A percentile compares a stretch with the other conserved stretches of the same genome.
Conservation (phyloP, 2,888 invertebrate species). For the Seira musarum region DNA sequence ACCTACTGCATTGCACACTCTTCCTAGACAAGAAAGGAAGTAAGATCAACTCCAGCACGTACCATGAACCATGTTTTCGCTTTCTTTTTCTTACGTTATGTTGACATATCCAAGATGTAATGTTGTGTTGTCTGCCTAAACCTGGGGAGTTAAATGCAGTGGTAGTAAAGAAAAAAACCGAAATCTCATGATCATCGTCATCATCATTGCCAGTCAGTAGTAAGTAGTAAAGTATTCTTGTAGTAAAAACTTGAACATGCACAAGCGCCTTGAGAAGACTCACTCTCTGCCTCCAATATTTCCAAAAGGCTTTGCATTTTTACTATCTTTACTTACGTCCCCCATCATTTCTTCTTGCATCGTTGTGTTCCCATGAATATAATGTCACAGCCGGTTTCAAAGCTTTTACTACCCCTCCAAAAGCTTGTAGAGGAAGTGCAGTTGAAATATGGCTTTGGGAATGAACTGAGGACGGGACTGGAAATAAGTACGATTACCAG, state of each 20-base stretch:
- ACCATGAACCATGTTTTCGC: constrained; percentile 23
- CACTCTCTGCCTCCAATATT: constrained; percentile 51
- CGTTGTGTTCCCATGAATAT: neutral
- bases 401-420: constrained; percentile 21
- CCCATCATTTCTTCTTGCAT: neutral
- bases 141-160: neutral
- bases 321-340: constrained; percentile 3
- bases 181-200: constrained; percentile 15
- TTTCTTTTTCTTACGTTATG: constrained; percentile 37
- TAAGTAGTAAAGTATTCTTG: neutral
- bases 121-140: constrained; percentile 26
- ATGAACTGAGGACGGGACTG: neutral
- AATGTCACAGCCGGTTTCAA: constrained; percentile 1
- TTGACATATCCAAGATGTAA: constrained; percentile 56
- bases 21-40: neutral
- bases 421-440: constrained; percentile 14
- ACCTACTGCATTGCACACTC: constrained; percentile 2
- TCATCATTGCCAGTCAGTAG: neutral
- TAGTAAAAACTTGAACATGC: constrained; percentile 53
- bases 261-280: constrained; percentile 62
- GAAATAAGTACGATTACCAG: neutral
- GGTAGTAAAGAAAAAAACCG: neutral
- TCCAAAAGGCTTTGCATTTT: constrained; percentile 12
- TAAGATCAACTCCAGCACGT: neutral
- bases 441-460: constrained; percentile 20